phyloP scores from a whole-genome alignment of 64 coral and sea anemone species.

The Orbicella faveolata region DNA sequence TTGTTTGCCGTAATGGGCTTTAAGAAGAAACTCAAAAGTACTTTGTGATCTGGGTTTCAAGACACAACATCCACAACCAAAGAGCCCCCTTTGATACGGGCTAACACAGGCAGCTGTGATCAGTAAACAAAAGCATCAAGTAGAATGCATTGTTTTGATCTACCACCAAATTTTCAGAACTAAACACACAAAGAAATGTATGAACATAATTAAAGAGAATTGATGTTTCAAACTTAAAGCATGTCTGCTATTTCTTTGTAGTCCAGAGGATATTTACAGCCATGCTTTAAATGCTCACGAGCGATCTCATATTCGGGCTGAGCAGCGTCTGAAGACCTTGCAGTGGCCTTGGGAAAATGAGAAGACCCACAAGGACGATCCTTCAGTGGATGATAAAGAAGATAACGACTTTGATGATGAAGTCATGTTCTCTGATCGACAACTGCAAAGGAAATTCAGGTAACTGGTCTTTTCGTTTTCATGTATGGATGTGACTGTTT shows the following conservation, averaged over 20 bases:
- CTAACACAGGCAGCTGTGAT: too few species aligned
- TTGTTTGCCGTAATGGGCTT: too few species aligned
- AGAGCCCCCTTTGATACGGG: too few species aligned
- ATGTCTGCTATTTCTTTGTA: not conserved
- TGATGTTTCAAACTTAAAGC: not conserved
- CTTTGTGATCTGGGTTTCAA: too few species aligned
- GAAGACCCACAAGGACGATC: conserved; percentile 70
- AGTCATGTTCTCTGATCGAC: conserved; percentile 76
- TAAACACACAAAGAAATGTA: too few species aligned
- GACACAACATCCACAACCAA: too few species aligned
- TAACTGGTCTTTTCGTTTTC: not conserved
- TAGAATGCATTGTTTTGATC: too few species aligned
- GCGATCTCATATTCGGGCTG: conserved; percentile 74
- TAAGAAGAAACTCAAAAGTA: too few species aligned
- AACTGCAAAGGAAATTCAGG: conserved; percentile 84
- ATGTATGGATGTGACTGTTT: not conserved
- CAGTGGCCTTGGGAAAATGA: conserved; percentile 94
- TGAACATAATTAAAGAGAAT: too few species aligned
- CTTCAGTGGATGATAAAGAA: conserved; percentile 60
- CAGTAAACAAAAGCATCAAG: too few species aligned
- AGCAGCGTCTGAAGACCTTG: conserved; percentile 74
- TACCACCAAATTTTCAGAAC: too few species aligned
- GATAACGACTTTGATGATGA: conserved; percentile 78
- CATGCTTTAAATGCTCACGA: conserved; percentile 81
- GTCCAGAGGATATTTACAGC: conserved; percentile 26